Percentiles rank a stretch among this genome's conserved stretches.
phyloP scores from a whole-genome alignment of 2,113 vertebrate genomes.

The Callionymus lyra region DNA sequence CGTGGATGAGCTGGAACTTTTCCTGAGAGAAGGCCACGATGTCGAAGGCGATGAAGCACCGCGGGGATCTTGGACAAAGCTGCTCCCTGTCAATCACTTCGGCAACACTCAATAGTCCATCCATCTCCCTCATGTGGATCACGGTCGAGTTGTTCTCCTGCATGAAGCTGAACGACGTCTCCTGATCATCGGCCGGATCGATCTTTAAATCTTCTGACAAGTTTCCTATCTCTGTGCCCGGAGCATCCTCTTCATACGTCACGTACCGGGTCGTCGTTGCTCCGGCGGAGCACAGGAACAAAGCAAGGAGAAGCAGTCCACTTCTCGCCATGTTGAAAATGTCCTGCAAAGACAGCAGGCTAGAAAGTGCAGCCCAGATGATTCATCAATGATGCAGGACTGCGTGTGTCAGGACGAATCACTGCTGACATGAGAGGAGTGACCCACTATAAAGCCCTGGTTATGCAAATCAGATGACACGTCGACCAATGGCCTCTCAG shows the following conservation, averaged over 20 bases:
- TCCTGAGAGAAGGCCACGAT: conserved; percentile 62
- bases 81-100: conserved; percentile 62
- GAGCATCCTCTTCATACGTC: conserved; percentile 56
- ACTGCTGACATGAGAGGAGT: conserved; percentile 12
- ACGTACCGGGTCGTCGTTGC: conserved; percentile 56
- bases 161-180: conserved; percentile 57
- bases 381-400: conserved; percentile 24
- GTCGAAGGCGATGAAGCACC: conserved; percentile 64
- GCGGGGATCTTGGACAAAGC: conserved; percentile 54
- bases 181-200: conserved; percentile 40
- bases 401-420: conserved; percentile 16
- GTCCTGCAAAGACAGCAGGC: conserved; percentile 26
- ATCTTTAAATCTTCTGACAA: conserved; percentile 54
- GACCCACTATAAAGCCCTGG: conserved; percentile 38
- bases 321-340: conserved; percentile 10
- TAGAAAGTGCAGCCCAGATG: neutral
- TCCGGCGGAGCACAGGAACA: conserved; percentile 14
- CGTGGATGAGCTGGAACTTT: conserved; percentile 70
- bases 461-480: conserved; percentile 54
- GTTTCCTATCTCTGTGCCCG: conserved; percentile 55
- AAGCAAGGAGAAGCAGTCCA: conserved; percentile 13
- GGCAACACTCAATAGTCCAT: conserved; percentile 64
- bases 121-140: conserved; percentile 54
- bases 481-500: conserved; percentile 56
- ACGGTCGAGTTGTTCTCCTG: conserved; percentile 56